These are phyloP conservation scores for Gallirallus australis DNA, from an alignment of 2,797 vertebrate species.

Conservation along the genomic window DNA sequence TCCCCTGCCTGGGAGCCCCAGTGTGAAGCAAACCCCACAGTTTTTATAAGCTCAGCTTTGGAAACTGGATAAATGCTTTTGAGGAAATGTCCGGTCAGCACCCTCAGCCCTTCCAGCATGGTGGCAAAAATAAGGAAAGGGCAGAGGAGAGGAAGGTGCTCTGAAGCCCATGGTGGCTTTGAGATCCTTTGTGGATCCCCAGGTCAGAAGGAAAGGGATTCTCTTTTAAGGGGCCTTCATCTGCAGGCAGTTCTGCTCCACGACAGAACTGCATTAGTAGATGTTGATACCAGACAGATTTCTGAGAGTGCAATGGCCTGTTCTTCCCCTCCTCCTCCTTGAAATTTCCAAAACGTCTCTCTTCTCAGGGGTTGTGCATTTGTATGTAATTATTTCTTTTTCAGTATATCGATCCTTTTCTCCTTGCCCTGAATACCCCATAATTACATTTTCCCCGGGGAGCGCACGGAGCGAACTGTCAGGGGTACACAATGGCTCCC, in stretches of 20 bases:
- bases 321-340: neutral
- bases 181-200: neutral
- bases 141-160: neutral
- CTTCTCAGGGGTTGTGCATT: neutral
- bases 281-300: neutral
- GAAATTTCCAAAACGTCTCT: neutral
- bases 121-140: neutral
- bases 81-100: neutral
- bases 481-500: neutral
- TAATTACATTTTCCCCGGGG: conserved; percentile 4
- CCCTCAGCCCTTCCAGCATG: neutral
- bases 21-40: accelerated
- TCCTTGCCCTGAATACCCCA: neutral
- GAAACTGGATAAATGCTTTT: neutral
- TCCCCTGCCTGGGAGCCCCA: neutral
- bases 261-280: neutral
- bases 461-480: neutral
- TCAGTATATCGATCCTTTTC: conserved; percentile 49
- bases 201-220: neutral
- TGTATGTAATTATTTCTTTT: conserved; percentile 61
- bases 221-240: neutral
- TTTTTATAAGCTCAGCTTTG: neutral
- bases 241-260: neutral
- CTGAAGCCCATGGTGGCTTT: neutral
- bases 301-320: neutral